Evolutionary conservation across 1,140 invertebrate species (phyloP).

Genomic region (Protaetia brevitarsis): DNA sequence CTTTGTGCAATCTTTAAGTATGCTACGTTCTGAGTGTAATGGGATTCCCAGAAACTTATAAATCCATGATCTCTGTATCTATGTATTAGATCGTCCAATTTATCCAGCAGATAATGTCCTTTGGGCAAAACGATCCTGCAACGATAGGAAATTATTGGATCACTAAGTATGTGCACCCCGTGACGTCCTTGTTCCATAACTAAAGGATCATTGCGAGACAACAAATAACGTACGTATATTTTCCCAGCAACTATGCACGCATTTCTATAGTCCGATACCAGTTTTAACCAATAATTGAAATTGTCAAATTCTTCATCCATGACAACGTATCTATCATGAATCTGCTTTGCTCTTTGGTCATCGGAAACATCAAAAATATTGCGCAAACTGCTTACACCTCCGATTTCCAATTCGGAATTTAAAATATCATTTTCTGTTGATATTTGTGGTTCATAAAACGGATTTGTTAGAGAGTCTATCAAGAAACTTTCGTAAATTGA

Average conservation of each 20-base stretch:
- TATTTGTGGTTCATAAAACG: constrained; percentile 52
- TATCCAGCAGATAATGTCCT: neutral
- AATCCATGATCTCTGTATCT: neutral
- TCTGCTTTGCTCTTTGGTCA: neutral
- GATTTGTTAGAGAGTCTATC: constrained; percentile 53
- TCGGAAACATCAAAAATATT: constrained; percentile 19
- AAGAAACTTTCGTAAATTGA: constrained; percentile 55
- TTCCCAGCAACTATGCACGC: neutral
- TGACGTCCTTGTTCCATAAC: neutral
- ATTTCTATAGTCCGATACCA: neutral
- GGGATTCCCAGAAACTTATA: neutral
- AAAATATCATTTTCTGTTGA: constrained; percentile 48
- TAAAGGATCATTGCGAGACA: neutral
- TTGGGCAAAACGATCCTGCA: neutral
- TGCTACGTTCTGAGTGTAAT: neutral
- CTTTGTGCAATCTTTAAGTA: neutral
- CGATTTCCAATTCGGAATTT: constrained; percentile 21
- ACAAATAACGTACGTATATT: neutral
- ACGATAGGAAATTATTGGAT: neutral
- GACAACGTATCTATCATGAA: neutral
- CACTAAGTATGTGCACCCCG: neutral
- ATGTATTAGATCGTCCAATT: neutral
- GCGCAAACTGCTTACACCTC: constrained; percentile 23
- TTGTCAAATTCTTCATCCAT: neutral
- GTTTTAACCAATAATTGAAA: neutral